Percentiles rank a stretch among this genome's conserved stretches.
These are phyloP conservation scores for Tragopan temminckii DNA, from an alignment of 2,797 vertebrate genomes.

Conservation along the genomic window DNA sequence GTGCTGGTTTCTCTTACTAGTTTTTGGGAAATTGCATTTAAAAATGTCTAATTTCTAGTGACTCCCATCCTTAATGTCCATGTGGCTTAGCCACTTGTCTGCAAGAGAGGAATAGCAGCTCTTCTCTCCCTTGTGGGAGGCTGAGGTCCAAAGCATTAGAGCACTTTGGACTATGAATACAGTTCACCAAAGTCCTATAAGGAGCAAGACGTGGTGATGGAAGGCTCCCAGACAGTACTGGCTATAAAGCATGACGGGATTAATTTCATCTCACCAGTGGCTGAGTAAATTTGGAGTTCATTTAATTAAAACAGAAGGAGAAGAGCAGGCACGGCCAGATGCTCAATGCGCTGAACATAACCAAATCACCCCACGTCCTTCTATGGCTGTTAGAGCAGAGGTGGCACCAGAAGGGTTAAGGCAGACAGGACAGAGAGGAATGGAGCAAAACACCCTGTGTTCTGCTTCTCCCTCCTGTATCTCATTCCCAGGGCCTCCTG, in stretches of 20 bases:
- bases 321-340: background rate
- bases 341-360: background rate
- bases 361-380: background rate
- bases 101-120: background rate
- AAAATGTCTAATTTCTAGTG: accelerated
- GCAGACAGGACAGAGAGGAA: background rate
- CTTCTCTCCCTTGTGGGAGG: background rate
- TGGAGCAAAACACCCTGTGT: background rate
- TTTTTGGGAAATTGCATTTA: background rate
- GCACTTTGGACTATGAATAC: accelerated
- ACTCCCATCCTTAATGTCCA: background rate
- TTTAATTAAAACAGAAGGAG: background rate
- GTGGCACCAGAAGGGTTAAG: constrained; percentile 49
- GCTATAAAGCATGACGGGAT: background rate
- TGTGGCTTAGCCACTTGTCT: background rate
- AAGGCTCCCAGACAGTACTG: background rate
- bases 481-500: constrained; percentile 35
- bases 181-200: background rate
- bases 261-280: background rate
- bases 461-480: background rate
- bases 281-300: background rate
- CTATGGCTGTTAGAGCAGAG: background rate
- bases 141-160: background rate
- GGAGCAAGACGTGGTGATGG: background rate
- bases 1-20: background rate